Percentiles rank a stretch among this genome's conserved stretches.
phyloP scores from a whole-genome alignment of 2,797 vertebrate genomes.

The Erethizon dorsatum region DNA sequence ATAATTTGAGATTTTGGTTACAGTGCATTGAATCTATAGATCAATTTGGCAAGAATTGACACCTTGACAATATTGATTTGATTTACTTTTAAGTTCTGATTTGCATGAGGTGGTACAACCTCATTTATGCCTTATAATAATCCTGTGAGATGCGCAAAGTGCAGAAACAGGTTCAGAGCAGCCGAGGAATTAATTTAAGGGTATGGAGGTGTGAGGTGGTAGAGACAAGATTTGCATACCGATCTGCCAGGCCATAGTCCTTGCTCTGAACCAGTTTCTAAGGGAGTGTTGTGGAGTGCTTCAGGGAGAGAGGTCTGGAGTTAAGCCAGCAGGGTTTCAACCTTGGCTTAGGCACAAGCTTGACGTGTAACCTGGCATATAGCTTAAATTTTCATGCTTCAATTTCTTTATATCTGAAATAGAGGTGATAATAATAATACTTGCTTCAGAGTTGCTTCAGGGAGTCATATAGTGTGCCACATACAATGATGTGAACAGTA shows the following conservation, averaged over 20 bases:
- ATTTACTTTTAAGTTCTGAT: conserved; percentile 24
- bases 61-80: neutral
- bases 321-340: neutral
- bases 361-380: neutral
- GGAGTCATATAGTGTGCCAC: neutral
- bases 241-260: neutral
- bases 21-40: neutral
- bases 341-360: neutral
- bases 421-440: neutral
- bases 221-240: neutral
- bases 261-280: neutral
- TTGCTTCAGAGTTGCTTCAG: neutral
- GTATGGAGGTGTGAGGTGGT: neutral
- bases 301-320: neutral
- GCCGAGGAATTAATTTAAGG: neutral
- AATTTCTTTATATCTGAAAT: neutral
- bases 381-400: neutral
- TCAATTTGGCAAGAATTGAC: neutral
- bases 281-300: neutral
- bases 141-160: neutral
- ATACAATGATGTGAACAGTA: neutral
- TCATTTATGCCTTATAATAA: conserved; percentile 22
- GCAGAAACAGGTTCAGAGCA: neutral
- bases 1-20: conserved; percentile 61
- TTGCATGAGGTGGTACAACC: neutral